Conservation (phyloP, 2,113 vertebrate species). For the Rhinoderma darwinii region DNA sequence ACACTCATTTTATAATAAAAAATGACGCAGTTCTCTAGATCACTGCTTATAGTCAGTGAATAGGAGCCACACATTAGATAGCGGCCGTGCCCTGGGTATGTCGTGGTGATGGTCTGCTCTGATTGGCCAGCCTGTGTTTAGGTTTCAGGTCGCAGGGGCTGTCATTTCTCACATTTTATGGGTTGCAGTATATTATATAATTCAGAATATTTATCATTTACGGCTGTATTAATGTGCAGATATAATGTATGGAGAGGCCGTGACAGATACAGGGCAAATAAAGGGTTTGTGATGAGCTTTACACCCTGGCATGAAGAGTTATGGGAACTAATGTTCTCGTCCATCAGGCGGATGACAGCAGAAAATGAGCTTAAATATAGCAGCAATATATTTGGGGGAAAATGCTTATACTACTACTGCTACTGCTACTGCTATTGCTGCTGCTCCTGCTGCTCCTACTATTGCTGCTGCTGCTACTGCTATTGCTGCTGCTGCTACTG, state of each 20-base stretch:
- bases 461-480: too few species aligned
- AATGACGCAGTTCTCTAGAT: too few species aligned
- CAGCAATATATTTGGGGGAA: constrained; percentile 46
- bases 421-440: too few species aligned
- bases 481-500: too few species aligned
- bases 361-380: constrained; percentile 58
- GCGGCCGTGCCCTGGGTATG: neutral
- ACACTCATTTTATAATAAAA: too few species aligned
- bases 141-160: neutral
- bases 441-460: too few species aligned
- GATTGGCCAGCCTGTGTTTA: neutral
- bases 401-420: constrained; percentile 44
- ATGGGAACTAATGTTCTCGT: constrained; percentile 36
- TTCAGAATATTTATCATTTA: constrained; percentile 27
- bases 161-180: neutral
- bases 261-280: constrained; percentile 18
- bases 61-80: neutral
- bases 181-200: neutral
- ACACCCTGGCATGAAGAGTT: constrained; percentile 47
- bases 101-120: neutral
- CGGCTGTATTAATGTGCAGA: neutral
- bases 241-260: too few species aligned
- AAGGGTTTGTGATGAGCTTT: constrained; percentile 46
- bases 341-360: constrained; percentile 41
- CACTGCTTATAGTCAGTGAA: too few species aligned